Conservation (phyloP, 2,113 vertebrate species). For the Tetrao urogallus region DNA sequence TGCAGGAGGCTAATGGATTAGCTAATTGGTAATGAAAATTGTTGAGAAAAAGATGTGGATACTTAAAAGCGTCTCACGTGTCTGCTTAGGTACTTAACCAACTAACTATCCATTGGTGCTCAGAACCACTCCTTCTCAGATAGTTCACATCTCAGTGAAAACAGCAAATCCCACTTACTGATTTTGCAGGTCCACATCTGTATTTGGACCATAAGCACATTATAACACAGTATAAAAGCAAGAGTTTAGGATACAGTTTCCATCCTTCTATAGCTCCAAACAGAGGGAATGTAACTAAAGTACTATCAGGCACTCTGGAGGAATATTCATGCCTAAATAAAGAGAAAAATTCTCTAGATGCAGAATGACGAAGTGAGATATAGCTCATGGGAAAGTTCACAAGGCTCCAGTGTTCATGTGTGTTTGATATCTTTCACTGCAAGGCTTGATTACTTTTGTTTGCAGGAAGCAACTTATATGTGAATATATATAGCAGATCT, state of each 20-base stretch:
- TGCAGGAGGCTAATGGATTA: not conserved
- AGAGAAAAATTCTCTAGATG: not conserved
- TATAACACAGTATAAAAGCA: not conserved
- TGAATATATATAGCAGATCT: not conserved
- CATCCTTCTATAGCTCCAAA: not conserved
- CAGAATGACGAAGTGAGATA: not conserved
- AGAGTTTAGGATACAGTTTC: not conserved
- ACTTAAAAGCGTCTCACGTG: not conserved
- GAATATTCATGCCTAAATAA: not conserved
- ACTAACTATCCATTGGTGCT: not conserved
- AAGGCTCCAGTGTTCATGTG: not conserved
- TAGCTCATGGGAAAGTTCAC: not conserved
- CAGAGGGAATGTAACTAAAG: not conserved
- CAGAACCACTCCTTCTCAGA: not conserved
- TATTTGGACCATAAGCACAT: accelerated
- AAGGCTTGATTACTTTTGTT: not conserved
- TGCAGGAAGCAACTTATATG: accelerated
- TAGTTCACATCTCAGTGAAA: not conserved
- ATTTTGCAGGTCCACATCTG: not conserved
- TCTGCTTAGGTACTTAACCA: not conserved
- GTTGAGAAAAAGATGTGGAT: not conserved
- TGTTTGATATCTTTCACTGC: not conserved
- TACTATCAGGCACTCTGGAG: not conserved
- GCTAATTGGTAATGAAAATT: not conserved
- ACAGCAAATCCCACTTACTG: not conserved